phyloP scores from a whole-genome alignment of 2,888 invertebrate genomes.

The Cheilosia variabilis region DNA sequence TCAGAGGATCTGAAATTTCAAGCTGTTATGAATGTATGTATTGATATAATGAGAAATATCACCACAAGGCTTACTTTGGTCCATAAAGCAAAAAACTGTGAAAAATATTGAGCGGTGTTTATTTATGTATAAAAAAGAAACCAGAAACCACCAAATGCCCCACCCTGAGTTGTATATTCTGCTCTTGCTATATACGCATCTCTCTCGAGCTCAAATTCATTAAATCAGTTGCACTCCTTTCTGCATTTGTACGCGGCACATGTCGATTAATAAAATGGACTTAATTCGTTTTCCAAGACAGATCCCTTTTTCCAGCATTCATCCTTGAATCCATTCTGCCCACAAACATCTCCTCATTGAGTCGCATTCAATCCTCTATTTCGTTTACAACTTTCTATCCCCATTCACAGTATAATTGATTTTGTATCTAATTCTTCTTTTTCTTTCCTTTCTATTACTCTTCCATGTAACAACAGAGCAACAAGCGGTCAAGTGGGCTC shows the following conservation, averaged over 20 bases:
- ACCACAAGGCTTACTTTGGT: too few species aligned
- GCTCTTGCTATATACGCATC: too few species aligned
- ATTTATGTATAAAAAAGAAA: too few species aligned
- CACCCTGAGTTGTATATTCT: too few species aligned
- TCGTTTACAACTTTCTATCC: conserved; percentile 19
- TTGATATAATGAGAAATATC: too few species aligned
- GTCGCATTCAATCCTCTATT: conserved; percentile 18
- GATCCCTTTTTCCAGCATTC: neutral
- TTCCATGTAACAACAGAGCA: conserved; percentile 85
- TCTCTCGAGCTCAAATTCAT: neutral
- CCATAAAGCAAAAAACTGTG: too few species aligned
- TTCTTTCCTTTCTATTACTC: conserved; percentile 11
- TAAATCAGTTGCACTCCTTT: conserved; percentile 1
- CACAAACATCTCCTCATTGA: neutral
- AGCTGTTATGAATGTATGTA: too few species aligned
- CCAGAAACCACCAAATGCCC: too few species aligned
- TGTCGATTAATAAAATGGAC: neutral
- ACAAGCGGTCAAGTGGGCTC: conserved; percentile 88
- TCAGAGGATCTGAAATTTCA: too few species aligned
- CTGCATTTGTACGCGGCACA: neutral
- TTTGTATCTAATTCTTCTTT: conserved; percentile 54
- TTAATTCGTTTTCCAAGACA: conserved; percentile 1
- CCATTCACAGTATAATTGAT: conserved; percentile 61
- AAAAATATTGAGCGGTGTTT: too few species aligned
- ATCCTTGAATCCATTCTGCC: neutral